Evolutionary conservation across 1,140 invertebrate species (phyloP), one percentile per base, ranked within the genome.

Genomic region (Habropoda laboriosa): DNA sequence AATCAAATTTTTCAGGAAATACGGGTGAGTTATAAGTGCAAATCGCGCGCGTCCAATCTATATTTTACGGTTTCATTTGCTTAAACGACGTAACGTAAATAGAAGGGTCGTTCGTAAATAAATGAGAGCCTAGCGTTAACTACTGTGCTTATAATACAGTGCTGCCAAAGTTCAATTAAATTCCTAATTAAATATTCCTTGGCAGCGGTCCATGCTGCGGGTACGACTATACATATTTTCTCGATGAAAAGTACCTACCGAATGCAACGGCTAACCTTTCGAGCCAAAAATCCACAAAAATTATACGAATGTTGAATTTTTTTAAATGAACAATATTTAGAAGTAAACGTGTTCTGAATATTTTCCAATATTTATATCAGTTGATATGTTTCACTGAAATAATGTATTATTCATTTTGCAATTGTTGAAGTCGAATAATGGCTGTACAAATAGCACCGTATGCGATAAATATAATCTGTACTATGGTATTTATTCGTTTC

Each of bases 141-240:
- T 24, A 64, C 18, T 3, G 35, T 4, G n/a, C n/a, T 21, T 5
- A 38, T 16, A 42, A 2, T 24, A 16, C 16, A 10, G 38, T 0
- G 35, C n/a, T 63, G 24, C 16, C 24, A 4, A 64, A 30, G 6
- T 64, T 64, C 24, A 8, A 64, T 27, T 64, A 45, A 45, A 42
- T 64, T 45, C 61, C 24, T 16, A 27, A 64, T 64, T 64, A 64
- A 64, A 64, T 30, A 13, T 12, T 27, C 32, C 35, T 40, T 64
- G 61, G 61, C 61, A 64, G 3, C 38, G 38, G 4, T 64, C 61
- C 61, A 64, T 16, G n/a, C 7, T 24, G 16, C 38, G 18, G 8
- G 10, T 42, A 24, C 8, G 38, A 16, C 2, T 63, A 63, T n/a
- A n/a, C n/a, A n/a, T 42, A 42, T 63, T 18, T 27, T 10, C 24